These are phyloP conservation scores for Callinectes sapidus DNA, from an alignment of 2,888 invertebrate genomes.

Conservation along the genomic window DNA sequence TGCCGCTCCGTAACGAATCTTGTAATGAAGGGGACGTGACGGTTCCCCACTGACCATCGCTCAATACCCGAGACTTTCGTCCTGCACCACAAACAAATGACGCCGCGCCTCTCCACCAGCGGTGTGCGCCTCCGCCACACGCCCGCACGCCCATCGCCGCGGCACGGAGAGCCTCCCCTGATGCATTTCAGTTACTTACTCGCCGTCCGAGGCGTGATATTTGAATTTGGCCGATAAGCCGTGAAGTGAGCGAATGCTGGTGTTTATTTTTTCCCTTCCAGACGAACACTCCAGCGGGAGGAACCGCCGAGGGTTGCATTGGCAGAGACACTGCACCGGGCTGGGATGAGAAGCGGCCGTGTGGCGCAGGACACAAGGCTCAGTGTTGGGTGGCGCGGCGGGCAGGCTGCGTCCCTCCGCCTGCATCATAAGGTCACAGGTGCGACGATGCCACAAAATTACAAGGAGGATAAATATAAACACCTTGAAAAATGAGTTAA, in stretches of 20 bases:
- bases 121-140: neutral
- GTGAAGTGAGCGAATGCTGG: slow-evolving; percentile 42
- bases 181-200: slow-evolving; percentile 25
- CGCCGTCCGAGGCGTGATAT: slow-evolving; percentile 8
- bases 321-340: neutral
- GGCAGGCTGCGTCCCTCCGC: slow-evolving; percentile 28
- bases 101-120: neutral
- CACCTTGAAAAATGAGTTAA: slow-evolving; percentile 52
- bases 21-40: slow-evolving; percentile 51
- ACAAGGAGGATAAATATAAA: slow-evolving; percentile 56
- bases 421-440: slow-evolving; percentile 51
- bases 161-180: neutral
- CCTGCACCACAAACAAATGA: neutral
- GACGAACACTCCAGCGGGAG: slow-evolving; percentile 39
- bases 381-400: neutral
- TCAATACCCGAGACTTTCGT: slow-evolving; percentile 19
- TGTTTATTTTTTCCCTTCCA: slow-evolving; percentile 33
- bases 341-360: neutral
- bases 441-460: slow-evolving; percentile 58
- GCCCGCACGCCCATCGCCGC: neutral
- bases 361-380: slow-evolving; percentile 1
- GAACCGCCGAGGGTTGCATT: neutral
- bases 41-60: slow-evolving; percentile 32
- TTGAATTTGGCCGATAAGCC: slow-evolving; percentile 25
- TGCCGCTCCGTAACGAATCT: slow-evolving; percentile 54